Conservation (phyloP, 2,797 vertebrate genomes). For the Sebastiscus albofasciatus region DNA sequence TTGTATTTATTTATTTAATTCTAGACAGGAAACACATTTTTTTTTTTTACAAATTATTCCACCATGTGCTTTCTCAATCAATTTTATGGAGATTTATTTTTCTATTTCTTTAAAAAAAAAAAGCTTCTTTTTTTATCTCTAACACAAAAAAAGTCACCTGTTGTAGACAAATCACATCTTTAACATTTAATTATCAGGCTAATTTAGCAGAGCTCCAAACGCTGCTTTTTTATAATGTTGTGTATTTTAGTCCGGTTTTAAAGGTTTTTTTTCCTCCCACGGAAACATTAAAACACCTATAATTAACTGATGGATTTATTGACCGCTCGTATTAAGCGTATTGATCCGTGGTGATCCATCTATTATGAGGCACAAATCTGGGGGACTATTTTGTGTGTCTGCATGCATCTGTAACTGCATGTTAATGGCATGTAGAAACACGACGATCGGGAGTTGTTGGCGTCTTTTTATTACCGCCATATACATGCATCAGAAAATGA, state of each 20-base stretch:
- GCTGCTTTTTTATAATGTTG: background rate
- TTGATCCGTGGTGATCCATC: conserved; percentile 71
- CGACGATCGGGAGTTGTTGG: conserved; percentile 58
- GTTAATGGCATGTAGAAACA: conserved; percentile 64
- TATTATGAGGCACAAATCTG: conserved; percentile 53
- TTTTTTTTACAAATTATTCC: background rate
- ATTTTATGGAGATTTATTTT: background rate
- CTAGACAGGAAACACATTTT: background rate
- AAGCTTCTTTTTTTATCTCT: background rate
- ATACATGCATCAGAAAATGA: conserved; percentile 68
- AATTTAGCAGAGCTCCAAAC: conserved; percentile 11
- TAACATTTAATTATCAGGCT: conserved; percentile 3
- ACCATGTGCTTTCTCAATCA: background rate
- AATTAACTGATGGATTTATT: conserved; percentile 72
- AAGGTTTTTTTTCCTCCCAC: background rate
- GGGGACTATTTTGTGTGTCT: conserved; percentile 33
- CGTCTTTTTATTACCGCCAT: conserved; percentile 64
- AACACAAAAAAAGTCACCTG: conserved; percentile 17
- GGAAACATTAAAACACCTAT: conserved; percentile 47
- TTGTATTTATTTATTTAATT: conserved; percentile 38
- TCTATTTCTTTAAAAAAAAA: background rate
- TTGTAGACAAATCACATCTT: background rate
- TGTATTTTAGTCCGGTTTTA: background rate
- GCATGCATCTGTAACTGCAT: conserved; percentile 62
- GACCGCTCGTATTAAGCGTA: conserved; percentile 58